A percentile compares a stretch with the other conserved stretches of the same genome.
These are phyloP conservation scores for Brachionus rubens DNA, from an alignment of 1,140 invertebrate genomes.

Conservation along the genomic window DNA sequence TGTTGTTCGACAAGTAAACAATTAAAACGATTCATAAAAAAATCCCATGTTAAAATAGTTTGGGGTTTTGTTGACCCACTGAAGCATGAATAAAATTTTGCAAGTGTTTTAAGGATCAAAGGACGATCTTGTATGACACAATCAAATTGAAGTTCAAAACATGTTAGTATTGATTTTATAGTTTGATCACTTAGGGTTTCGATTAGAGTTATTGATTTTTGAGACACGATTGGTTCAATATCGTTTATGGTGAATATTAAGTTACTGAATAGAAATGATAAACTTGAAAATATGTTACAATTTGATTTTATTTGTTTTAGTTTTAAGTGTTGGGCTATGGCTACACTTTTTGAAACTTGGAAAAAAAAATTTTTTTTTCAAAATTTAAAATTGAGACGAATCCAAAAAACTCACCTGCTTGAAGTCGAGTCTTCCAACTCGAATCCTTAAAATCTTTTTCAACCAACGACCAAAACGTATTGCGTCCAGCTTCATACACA, in stretches of 20 bases:
- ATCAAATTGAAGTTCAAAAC: conserved; percentile 64
- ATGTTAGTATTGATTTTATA: conserved; percentile 70
- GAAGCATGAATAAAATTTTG: conserved; percentile 87
- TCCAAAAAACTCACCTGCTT: conserved; percentile 67
- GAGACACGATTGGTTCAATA: conserved; percentile 85
- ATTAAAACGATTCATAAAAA: conserved; percentile 95
- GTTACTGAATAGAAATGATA: conserved; percentile 94
- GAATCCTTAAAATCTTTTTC: conserved; percentile 80
- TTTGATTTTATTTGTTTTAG: conserved; percentile 77
- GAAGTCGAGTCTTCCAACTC: conserved; percentile 84
- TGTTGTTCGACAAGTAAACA: conserved; percentile 90
- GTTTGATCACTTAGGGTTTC: conserved; percentile 83
- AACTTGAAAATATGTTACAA: conserved; percentile 79
- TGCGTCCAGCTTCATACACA: conserved; percentile 81
- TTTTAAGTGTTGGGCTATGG: conserved; percentile 87
- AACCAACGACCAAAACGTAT: conserved; percentile 88
- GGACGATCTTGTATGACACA: conserved; percentile 89
- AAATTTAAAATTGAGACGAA: background rate
- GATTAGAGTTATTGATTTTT: conserved; percentile 83
- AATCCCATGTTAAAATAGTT: conserved; percentile 89
- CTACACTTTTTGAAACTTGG: conserved; percentile 81
- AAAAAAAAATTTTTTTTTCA: conserved; percentile 46
- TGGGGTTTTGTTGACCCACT: conserved; percentile 68
- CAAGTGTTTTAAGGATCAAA: conserved; percentile 84
- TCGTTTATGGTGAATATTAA: conserved; percentile 93